These are phyloP conservation scores for Anolis sagrei DNA, from an alignment of 2,113 vertebrate genomes.

Conservation along the genomic window DNA sequence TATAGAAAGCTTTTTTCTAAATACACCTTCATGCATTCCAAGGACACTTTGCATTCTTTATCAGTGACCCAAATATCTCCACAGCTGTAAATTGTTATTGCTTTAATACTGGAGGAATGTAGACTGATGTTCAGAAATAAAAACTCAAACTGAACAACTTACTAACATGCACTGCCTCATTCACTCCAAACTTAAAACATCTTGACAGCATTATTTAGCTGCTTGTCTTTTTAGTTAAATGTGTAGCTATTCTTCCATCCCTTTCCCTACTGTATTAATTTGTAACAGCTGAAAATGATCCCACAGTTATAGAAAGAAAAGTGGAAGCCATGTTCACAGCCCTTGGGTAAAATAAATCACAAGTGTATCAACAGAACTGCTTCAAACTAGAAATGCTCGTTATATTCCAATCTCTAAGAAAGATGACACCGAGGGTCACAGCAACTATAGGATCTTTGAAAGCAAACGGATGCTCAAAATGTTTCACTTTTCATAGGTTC, in stretches of 20 bases:
- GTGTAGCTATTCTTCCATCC: neutral
- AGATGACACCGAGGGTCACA: too few species aligned
- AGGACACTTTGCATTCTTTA: neutral
- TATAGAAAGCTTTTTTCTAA: conserved; percentile 9
- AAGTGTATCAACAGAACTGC: too few species aligned
- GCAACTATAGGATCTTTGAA: too few species aligned
- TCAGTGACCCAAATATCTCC: neutral
- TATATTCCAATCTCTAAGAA: too few species aligned
- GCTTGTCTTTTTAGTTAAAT: neutral
- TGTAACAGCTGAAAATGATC: neutral
- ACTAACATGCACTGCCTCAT: neutral
- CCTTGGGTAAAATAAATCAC: too few species aligned
- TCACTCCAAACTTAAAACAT: neutral
- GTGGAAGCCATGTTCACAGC: too few species aligned
- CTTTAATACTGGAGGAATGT: conserved; percentile 16
- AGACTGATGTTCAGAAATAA: neutral
- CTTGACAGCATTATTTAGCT: neutral
- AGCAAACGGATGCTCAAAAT: too few species aligned
- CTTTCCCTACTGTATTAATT: neutral
- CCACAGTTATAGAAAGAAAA: neutral
- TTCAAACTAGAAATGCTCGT: too few species aligned
- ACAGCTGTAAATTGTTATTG: neutral
- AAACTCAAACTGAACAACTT: neutral
- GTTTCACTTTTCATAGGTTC: neutral
- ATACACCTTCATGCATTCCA: conserved; percentile 17